Evolutionary conservation across 2,888 invertebrate genomes (phyloP), one percentile per base, ranked within the genome.

Genomic region (Noctua comes): DNA sequence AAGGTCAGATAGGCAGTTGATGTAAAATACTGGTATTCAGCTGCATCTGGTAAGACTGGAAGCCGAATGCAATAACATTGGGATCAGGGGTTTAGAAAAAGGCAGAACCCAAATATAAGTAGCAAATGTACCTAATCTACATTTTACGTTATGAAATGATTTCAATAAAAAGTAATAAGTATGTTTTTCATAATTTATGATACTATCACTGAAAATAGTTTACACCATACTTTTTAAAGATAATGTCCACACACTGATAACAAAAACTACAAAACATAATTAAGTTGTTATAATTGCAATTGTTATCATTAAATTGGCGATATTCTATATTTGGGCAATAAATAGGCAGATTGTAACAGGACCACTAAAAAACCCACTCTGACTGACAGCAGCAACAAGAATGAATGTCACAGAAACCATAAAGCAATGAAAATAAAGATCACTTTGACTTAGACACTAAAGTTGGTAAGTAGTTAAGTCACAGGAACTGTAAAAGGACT

Each of bases 161-260:
- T 40, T 70, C 21, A 27, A 68, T 54, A 36, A 36, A 31, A 74
- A 21, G 21, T 36, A 16, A 16, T 31, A 18, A 21, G 7, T 68
- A 24, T n/a, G 5, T 68, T 31, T 62, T 78, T 64, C 24, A 77
- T 51, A 6, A 66, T 36, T 72, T 27, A 40, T 48, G 16, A 40
- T 80, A 27, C 11, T 65, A 48, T 57, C n/a, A 64, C 57, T 66
- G 21, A 31, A 10, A 57, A 48, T 43, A 59, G 64, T 77, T 69
- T 43, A 59, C 48, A 82, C 31, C 18, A 68, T 21, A 74, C 43
- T 71, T 79, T 79, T 66, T 21, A 71, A 59, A 83, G 57, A 85
- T 85, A 65, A 68, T 74, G 74, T 68, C 27, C n/a, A 21, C n/a
- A 48, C 16, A 54, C 46, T 77, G 85, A 85, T 86, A 85, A 86